Evolutionary conservation across 2,113 vertebrate species (phyloP).

Genomic region (Carassius carassius): DNA sequence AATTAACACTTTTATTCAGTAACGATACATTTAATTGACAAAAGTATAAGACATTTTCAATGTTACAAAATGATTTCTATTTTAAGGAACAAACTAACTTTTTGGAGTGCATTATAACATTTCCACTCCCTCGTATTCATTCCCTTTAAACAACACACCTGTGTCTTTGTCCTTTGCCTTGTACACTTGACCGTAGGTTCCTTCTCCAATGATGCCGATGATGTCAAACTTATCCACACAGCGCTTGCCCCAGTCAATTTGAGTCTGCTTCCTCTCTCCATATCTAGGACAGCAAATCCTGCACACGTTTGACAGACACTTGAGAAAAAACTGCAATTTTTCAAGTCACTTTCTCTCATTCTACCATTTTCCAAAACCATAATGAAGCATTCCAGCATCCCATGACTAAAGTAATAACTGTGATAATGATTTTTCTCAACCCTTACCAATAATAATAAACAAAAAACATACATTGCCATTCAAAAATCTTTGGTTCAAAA

Average conservation of each 20-base stretch:
- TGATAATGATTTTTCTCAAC: too few relatives aligned
- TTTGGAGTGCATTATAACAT: too few relatives aligned
- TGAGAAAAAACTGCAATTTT: background rate
- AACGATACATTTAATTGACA: background rate
- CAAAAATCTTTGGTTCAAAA: too few relatives aligned
- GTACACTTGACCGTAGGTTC: constrained; percentile 97
- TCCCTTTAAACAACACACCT: constrained; percentile 63
- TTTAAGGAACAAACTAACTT: background rate
- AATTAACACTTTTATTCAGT: background rate
- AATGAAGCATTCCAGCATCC: background rate
- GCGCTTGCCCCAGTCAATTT: constrained; percentile 97
- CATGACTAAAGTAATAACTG: background rate
- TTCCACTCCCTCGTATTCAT: background rate
- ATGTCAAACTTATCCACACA: constrained; percentile 99
- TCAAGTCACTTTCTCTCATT: background rate
- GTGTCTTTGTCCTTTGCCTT: constrained; percentile 99
- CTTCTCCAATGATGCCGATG: constrained; percentile 96
- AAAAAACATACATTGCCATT: too few relatives aligned
- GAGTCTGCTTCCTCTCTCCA: constrained; percentile 92
- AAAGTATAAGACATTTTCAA: background rate
- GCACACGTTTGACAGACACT: constrained; percentile 21
- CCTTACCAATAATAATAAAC: too few relatives aligned
- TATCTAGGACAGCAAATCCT: constrained; percentile 99
- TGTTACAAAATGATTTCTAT: background rate
- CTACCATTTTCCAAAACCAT: background rate